These are phyloP conservation scores for Argopecten irradians DNA, from an alignment of 1,140 invertebrate species.

Conservation along the genomic window DNA sequence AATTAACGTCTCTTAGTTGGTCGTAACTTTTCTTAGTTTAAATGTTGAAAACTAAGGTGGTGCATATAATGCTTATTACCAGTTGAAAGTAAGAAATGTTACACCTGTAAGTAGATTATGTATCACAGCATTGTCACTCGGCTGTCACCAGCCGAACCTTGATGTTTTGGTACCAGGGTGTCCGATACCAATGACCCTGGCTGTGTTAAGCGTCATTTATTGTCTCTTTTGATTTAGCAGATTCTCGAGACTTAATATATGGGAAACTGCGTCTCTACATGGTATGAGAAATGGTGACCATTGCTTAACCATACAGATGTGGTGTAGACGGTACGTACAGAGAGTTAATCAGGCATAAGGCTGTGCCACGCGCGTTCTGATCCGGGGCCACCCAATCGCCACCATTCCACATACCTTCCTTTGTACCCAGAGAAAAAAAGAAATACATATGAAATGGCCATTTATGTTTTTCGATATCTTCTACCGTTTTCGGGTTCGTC, in stretches of 20 bases:
- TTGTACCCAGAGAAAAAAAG: not conserved
- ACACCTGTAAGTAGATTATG: not conserved
- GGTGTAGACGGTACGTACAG: not conserved
- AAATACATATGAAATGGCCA: not conserved
- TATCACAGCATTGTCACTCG: not conserved
- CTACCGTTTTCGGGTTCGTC: slow-evolving; percentile 8
- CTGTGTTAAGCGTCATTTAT: not conserved
- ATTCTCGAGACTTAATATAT: not conserved
- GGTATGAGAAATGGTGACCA: not conserved
- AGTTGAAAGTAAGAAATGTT: not conserved
- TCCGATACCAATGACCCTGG: not conserved
- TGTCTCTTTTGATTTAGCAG: not conserved
- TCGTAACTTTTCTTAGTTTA: not conserved
- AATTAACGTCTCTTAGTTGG: not conserved
- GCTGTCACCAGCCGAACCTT: not conserved
- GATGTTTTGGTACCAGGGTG: not conserved
- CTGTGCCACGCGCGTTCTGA: slow-evolving; percentile 13
- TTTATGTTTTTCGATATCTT: not conserved
- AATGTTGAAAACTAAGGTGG: not conserved
- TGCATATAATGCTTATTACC: not conserved
- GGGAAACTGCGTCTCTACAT: not conserved
- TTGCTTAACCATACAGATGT: not conserved
- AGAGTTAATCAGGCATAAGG: slow-evolving; percentile 5
- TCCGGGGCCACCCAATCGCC: not conserved
- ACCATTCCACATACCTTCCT: slow-evolving; percentile 2